A percentile compares a stretch with the other conserved stretches of the same genome.
Conservation (phyloP, 2,888 invertebrate species). For the Ganaspis brasiliensis region DNA sequence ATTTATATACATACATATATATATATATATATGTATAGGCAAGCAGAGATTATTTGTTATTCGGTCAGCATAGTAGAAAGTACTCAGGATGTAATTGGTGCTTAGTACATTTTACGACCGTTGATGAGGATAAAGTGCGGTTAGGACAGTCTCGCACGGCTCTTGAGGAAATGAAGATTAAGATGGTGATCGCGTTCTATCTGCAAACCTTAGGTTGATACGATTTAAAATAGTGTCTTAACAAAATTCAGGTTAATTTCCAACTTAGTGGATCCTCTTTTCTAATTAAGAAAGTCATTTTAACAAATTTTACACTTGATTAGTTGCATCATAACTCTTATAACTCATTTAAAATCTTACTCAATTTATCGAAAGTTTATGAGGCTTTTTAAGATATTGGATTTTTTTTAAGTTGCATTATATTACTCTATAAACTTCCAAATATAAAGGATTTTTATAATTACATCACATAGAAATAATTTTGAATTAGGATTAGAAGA, state of each 20-base stretch:
- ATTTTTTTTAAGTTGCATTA: too few species aligned
- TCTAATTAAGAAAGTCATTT: conserved; percentile 1
- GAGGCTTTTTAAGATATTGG: too few species aligned
- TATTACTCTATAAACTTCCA: too few species aligned
- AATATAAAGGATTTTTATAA: too few species aligned
- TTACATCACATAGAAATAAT: too few species aligned
- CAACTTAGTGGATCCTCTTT: not conserved
- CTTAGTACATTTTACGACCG: conserved; percentile 61
- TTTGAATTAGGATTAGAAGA: too few species aligned
- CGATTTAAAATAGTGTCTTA: conserved; percentile 23
- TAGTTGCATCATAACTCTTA: too few species aligned
- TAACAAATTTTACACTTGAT: not conserved
- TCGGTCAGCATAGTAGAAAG: conserved; percentile 60
- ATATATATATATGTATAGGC: conserved; percentile 1
- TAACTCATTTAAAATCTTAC: too few species aligned
- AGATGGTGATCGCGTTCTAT: conserved; percentile 51
- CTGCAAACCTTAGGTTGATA: conserved; percentile 22
- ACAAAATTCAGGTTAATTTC: conserved; percentile 29
- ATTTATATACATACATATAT: conserved; percentile 1
- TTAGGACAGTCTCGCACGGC: conserved; percentile 53
- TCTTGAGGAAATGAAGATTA: conserved; percentile 59
- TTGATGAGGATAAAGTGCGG: conserved; percentile 62
- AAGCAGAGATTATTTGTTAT: conserved; percentile 57
- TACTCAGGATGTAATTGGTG: conserved; percentile 62
- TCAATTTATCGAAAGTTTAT: too few species aligned